A percentile compares a stretch with the other conserved stretches of the same genome.
Conservation (phyloP, 2,888 invertebrate species). For the Apotomis capreana region DNA sequence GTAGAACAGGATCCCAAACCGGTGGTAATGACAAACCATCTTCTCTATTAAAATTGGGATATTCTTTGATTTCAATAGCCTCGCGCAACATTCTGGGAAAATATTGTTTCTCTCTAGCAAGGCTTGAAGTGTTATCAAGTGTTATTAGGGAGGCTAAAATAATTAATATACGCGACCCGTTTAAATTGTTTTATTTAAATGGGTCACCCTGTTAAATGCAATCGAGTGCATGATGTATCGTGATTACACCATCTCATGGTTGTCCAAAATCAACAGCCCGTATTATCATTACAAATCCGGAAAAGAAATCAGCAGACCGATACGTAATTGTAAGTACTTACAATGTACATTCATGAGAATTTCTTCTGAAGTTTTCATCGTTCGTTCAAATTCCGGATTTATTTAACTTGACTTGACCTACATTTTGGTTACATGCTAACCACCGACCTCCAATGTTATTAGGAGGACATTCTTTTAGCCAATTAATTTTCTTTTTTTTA, state of each 20-base stretch:
- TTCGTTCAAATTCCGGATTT: constrained; percentile 1
- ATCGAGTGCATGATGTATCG: no score
- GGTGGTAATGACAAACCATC: no score
- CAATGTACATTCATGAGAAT: constrained; percentile 2
- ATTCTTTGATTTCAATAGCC: no score
- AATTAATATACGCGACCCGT: no score
- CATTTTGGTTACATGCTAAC: constrained; percentile 11
- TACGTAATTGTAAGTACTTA: neutral
- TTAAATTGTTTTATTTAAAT: no score
- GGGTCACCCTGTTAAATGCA: no score
- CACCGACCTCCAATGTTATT: constrained; percentile 7
- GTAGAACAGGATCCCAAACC: no score
- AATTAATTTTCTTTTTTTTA: neutral
- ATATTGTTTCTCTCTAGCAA: no score
- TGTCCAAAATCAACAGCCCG: neutral
- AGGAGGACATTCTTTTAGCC: constrained; percentile 9
- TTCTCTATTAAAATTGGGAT: no score
- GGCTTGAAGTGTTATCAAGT: no score
- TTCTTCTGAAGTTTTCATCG: constrained; percentile 9
- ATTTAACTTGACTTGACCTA: constrained; percentile 33
- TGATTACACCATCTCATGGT: neutral
- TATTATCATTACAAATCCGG: neutral
- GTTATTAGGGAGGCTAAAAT: no score
- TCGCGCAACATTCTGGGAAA: no score
- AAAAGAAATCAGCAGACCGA: constrained; percentile 1